phyloP scores from a whole-genome alignment of 2,797 vertebrate genomes.

The Acropternis orthonyx region DNA sequence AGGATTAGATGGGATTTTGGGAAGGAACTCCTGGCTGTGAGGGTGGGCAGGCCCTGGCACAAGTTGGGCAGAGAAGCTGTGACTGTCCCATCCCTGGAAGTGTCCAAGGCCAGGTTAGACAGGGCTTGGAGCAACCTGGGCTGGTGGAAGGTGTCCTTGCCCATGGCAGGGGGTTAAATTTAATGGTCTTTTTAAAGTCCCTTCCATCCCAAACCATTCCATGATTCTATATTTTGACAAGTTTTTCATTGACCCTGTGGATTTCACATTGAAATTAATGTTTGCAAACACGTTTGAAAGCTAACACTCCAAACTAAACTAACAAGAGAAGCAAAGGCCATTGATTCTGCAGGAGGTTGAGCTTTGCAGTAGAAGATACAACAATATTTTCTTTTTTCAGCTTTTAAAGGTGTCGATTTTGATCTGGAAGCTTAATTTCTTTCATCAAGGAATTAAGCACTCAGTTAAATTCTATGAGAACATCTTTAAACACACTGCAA shows the following conservation, averaged over 20 bases:
- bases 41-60: background rate
- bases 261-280: background rate
- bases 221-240: accelerated
- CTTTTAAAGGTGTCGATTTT: background rate
- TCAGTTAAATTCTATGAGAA: slow-evolving; percentile 7
- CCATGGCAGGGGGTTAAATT: background rate
- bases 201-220: background rate
- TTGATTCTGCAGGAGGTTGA: background rate
- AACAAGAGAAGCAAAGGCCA: background rate
- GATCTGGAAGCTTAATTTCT: background rate
- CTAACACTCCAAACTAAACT: background rate
- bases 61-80: background rate
- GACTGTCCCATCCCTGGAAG: background rate
- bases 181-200: accelerated
- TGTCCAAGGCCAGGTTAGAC: background rate
- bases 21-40: background rate
- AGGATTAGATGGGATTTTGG: accelerated
- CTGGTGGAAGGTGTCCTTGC: background rate
- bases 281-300: background rate
- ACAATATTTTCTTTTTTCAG: background rate
- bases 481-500: background rate
- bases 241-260: background rate
- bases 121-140: background rate
- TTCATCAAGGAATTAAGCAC: slow-evolving; percentile 18
- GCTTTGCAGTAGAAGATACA: background rate